phyloP scores from a whole-genome alignment of 2,113 vertebrate species.

The Pelecanoides urinatrix region DNA sequence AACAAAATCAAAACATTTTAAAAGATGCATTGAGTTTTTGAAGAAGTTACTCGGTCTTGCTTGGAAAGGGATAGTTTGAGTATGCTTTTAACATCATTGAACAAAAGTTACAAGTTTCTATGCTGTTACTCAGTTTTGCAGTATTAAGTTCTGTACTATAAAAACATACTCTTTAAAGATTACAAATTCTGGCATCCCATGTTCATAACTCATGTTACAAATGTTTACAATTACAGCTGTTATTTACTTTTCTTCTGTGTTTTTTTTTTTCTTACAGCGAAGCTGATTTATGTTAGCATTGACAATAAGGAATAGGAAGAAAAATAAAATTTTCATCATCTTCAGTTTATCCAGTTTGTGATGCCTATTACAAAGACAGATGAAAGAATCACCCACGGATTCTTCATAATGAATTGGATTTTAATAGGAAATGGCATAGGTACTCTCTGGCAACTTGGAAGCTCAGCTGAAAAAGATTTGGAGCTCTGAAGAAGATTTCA shows the following conservation, averaged over 20 bases:
- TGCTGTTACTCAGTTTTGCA: background rate
- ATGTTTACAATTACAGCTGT: slow-evolving; percentile 24
- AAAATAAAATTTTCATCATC: background rate
- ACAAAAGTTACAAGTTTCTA: background rate
- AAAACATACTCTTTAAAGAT: background rate
- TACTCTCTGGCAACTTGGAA: background rate
- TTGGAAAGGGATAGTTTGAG: background rate
- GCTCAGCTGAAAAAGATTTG: background rate
- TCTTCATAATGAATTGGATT: background rate
- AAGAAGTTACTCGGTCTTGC: background rate
- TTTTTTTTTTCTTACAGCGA: background rate
- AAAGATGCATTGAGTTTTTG: background rate
- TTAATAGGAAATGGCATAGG: background rate
- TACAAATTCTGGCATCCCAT: background rate
- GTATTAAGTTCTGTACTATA: background rate
- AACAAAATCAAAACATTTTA: background rate
- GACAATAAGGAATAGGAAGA: background rate
- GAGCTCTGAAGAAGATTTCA: background rate
- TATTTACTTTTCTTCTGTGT: background rate
- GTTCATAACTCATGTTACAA: background rate
- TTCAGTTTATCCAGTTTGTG: background rate
- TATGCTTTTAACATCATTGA: background rate
- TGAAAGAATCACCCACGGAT: background rate
- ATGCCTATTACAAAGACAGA: background rate
- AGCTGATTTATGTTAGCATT: slow-evolving; percentile 12